Base-by-base conservation (phyloP, 2,113 vertebrate genomes). In the Mugil cephalus region DNA sequence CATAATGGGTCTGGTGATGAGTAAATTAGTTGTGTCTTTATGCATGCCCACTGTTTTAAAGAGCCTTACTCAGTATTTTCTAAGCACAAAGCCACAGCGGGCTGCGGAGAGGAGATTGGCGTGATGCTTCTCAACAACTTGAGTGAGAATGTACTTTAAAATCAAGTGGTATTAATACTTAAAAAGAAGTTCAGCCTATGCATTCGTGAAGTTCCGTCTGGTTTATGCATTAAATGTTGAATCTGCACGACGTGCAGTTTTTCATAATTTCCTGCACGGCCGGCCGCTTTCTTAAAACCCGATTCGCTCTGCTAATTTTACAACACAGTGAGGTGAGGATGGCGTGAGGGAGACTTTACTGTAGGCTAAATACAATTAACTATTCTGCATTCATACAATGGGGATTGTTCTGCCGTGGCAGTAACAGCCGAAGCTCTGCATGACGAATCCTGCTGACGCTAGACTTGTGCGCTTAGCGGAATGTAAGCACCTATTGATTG, bases 391-490 rank as follows among this genome's bases (percentile, higher is more conserved):
- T 46, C 56, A 72, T 42, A 81, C 84, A 86, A 68, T 47, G 56
- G 67, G 30, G 63, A 73, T 82, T 77, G 86, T 83, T 85, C 21
- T 70, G 35, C 77, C 64, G 74, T 35, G 66, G 82, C 68, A 43
- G 53, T 35, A 77, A 69, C 51, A 69, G 67, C 80, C 67, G 39
- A 71, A 79, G 69, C 75, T 73, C 71, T 64, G 74, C 51, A 79
- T 52, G 68, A 80, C 60, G 84, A 82, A 84, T 77, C 70, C 77
- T 85, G 78, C 87, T 88, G 88, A 86, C 35, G 35, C 47, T 34
- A 63, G 18, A 7, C 34, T 66, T 67, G 46, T 60, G 55, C 42
- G 74, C 65, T 81, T 52, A 85, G 62, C 35, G 36, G 46, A 71
- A 78, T 50, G 50, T 55, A 77, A 77, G 67, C 76, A 79, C 55